phyloP scores from a whole-genome alignment of 2,888 invertebrate genomes.

The Torymus tubicola region DNA sequence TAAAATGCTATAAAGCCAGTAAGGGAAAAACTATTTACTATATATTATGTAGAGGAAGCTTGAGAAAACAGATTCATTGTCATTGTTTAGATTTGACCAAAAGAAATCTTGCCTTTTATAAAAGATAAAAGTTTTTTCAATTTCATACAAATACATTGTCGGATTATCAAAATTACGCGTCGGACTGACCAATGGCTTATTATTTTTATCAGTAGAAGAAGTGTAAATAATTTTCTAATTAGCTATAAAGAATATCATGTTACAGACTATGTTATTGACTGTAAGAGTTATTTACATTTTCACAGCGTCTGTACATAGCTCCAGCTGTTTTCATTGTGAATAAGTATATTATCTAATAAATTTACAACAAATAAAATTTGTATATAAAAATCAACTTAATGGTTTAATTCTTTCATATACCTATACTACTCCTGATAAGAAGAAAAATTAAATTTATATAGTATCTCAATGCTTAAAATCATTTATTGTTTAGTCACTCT shows the following conservation, averaged over 20 bases:
- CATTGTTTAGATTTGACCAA: conserved; percentile 23
- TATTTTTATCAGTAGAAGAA: conserved; percentile 45
- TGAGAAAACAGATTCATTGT: conserved; percentile 19
- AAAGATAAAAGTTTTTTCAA: conserved; percentile 31
- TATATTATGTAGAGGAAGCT: conserved; percentile 20
- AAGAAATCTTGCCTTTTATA: conserved; percentile 47
- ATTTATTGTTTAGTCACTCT: not conserved
- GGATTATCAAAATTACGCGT: conserved; percentile 7
- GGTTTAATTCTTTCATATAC: too few relatives aligned
- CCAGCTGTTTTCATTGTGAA: conserved; percentile 54
- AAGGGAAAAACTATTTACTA: conserved; percentile 40
- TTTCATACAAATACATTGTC: conserved; percentile 26
- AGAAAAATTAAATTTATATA: too few relatives aligned
- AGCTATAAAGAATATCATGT: conserved; percentile 46
- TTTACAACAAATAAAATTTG: conserved; percentile 56
- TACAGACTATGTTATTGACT: conserved; percentile 46
- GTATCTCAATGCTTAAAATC: too few relatives aligned
- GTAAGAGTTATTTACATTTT: conserved; percentile 54
- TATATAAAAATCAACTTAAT: conserved; percentile 41
- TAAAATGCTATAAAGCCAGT: conserved; percentile 31
- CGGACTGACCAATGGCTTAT: conserved; percentile 28
- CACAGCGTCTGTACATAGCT: conserved; percentile 53
- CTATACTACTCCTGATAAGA: too few relatives aligned
- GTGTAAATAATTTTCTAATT: conserved; percentile 56
- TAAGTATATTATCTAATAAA: conserved; percentile 54